A percentile compares a stretch with the other conserved stretches of the same genome.
These are phyloP conservation scores for Melangyna quadrimaculata DNA, from an alignment of 2,888 invertebrate genomes.

Conservation along the genomic window DNA sequence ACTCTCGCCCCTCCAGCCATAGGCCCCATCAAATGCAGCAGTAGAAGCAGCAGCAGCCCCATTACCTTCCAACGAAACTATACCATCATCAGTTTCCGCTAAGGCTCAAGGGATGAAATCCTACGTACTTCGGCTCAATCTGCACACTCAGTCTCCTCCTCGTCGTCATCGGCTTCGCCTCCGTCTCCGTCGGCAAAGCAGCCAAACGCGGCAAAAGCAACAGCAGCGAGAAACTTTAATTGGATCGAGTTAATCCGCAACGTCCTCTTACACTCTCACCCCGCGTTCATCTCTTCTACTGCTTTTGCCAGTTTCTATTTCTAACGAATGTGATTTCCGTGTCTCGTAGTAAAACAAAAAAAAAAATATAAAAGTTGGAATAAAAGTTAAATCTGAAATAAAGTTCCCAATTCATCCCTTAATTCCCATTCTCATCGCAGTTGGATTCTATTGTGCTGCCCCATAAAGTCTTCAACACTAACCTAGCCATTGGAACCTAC, in stretches of 20 bases:
- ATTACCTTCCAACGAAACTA: slow-evolving; percentile 25
- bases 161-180: slow-evolving; percentile 14
- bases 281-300: background rate
- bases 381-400: slow-evolving; percentile 54
- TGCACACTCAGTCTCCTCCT: slow-evolving; percentile 46
- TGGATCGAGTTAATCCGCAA: slow-evolving; percentile 64
- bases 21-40: background rate
- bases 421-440: background rate
- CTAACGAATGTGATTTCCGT: slow-evolving; percentile 61
- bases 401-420: slow-evolving; percentile 43
- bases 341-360: slow-evolving; percentile 9
- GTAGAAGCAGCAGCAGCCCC: background rate
- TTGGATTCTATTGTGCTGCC: slow-evolving; percentile 3
- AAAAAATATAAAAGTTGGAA: slow-evolving; percentile 16
- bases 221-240: slow-evolving; percentile 65
- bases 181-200: slow-evolving; percentile 5
- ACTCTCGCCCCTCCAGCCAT: slow-evolving; percentile 20
- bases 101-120: slow-evolving; percentile 64
- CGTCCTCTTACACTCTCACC: background rate
- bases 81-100: slow-evolving; percentile 52
- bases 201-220: slow-evolving; percentile 44
- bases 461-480: background rate
- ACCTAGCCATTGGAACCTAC: background rate
- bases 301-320: background rate
- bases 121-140: slow-evolving; percentile 48